Percentiles rank a stretch among this genome's conserved stretches.
These are phyloP conservation scores for Cordilura impudica DNA, from an alignment of 2,888 invertebrate genomes.

Conservation along the genomic window DNA sequence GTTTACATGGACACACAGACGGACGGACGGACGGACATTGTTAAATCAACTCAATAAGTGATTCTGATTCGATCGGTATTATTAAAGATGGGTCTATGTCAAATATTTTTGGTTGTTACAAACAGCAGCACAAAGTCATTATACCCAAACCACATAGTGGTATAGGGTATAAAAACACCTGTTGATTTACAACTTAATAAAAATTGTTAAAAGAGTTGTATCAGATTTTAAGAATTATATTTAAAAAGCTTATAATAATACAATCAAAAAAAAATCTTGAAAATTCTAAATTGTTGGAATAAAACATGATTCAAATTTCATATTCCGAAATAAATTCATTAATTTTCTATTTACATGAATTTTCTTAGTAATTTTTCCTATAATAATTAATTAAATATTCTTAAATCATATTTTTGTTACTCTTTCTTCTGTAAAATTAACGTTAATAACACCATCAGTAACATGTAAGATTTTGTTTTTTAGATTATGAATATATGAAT, in stretches of 20 bases:
- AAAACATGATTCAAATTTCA: background rate
- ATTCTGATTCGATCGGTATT: too few species aligned
- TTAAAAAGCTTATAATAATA: background rate
- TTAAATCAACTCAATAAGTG: too few species aligned
- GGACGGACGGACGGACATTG: too few species aligned
- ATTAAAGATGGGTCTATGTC: too few species aligned
- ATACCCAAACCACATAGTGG: too few species aligned
- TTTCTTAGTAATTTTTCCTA: constrained; percentile 4
- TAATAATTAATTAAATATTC: constrained; percentile 30
- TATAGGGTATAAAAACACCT: constrained; percentile 46
- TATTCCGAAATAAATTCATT: constrained; percentile 1
- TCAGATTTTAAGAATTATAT: constrained; percentile 34
- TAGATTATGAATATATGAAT: constrained; percentile 38
- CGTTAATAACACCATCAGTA: constrained; percentile 24
- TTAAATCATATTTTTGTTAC: constrained; percentile 17
- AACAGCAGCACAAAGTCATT: too few species aligned
- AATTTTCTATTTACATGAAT: constrained; percentile 25
- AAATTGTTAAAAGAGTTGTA: constrained; percentile 37
- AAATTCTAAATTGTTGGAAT: too few species aligned
- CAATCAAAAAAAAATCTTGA: background rate
- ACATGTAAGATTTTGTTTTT: constrained; percentile 8
- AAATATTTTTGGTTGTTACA: too few species aligned
- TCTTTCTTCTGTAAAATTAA: constrained; percentile 13
- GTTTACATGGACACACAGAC: too few species aligned
- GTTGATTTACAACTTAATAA: constrained; percentile 51